phyloP scores from a whole-genome alignment of 2,113 vertebrate species.

The Pseudois nayaur region DNA sequence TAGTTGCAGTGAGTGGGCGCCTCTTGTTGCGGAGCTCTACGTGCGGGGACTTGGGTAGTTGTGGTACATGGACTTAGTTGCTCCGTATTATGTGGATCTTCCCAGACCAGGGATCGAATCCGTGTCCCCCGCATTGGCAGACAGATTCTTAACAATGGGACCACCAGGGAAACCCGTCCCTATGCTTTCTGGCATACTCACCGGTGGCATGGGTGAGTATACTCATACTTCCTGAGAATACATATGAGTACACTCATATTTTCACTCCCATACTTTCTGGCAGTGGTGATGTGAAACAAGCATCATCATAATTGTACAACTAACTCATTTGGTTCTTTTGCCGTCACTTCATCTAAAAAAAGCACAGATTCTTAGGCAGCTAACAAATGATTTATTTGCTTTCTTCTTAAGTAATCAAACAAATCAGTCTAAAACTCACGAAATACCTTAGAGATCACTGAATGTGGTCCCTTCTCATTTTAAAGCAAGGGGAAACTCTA shows the following conservation, averaged over 20 bases:
- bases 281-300: neutral
- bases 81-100: neutral
- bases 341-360: neutral
- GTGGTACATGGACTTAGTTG: neutral
- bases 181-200: neutral
- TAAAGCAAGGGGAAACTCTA: constrained; percentile 30
- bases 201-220: neutral
- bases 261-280: neutral
- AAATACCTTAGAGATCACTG: constrained; percentile 17
- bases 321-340: neutral
- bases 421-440: constrained; percentile 17
- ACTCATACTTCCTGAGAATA: neutral
- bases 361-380: neutral
- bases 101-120: neutral
- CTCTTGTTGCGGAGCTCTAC: neutral
- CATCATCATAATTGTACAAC: neutral
- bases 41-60: neutral
- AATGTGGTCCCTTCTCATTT: neutral
- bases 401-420: constrained; percentile 34
- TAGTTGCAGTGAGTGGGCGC: neutral
- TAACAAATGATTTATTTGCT: constrained; percentile 1
- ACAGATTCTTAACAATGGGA: neutral
- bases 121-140: fast-evolving
- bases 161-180: neutral
- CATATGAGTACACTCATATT: neutral